phyloP scores from a whole-genome alignment of 2,888 invertebrate species.

The Augochlorella aurata region DNA sequence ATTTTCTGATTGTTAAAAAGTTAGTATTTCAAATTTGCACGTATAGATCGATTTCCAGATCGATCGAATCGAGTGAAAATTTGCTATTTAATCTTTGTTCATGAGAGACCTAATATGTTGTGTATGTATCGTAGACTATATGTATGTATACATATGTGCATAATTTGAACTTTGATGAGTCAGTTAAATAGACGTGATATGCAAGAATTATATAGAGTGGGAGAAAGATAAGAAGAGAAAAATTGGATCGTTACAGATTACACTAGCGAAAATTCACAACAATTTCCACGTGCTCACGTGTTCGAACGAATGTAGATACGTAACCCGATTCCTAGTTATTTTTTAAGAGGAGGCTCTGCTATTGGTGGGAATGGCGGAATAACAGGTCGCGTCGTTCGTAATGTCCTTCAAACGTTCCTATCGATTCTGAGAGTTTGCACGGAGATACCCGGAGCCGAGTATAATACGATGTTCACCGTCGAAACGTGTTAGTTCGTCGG shows the following conservation, averaged over 20 bases:
- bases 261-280: constrained; percentile 13
- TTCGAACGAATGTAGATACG: constrained; percentile 17
- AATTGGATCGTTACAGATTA: neutral
- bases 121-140: too few species aligned
- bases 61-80: neutral
- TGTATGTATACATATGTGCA: too few species aligned
- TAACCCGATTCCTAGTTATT: constrained; percentile 47
- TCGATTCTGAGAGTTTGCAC: constrained; percentile 65
- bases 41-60: neutral
- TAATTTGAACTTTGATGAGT: neutral
- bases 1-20: neutral
- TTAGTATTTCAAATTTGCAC: neutral
- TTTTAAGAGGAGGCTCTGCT: constrained; percentile 33
- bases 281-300: constrained; percentile 21
- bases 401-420: constrained; percentile 74
- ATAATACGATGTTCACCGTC: constrained; percentile 64
- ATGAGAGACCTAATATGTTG: too few species aligned
- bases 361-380: constrained; percentile 58
- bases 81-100: neutral
- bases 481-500: constrained; percentile 67
- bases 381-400: constrained; percentile 56
- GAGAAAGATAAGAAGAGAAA: neutral
- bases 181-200: neutral
- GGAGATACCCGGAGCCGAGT: constrained; percentile 32
- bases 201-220: neutral